phyloP scores from a whole-genome alignment of 2,797 vertebrate species.

The Clarias laeviceps region DNA sequence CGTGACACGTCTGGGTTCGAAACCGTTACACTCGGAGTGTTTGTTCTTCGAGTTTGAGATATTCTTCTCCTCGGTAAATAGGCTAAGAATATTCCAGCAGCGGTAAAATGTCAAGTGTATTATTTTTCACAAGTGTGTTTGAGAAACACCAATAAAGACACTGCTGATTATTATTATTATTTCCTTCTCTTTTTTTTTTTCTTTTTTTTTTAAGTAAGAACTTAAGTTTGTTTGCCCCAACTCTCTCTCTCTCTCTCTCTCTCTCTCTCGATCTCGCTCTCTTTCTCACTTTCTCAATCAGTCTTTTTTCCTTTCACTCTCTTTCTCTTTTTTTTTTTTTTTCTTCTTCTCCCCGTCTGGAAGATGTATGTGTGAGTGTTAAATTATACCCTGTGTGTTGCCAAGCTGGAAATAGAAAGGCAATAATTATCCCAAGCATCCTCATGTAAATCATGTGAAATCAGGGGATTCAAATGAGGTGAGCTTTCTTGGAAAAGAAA shows the following conservation, averaged over 20 bases:
- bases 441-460: constrained; percentile 64
- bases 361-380: constrained; percentile 56
- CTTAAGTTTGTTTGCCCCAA: constrained; percentile 48
- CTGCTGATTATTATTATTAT: neutral
- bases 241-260: constrained; percentile 13
- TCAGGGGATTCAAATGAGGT: constrained; percentile 58
- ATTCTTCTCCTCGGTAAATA: constrained; percentile 16
- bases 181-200: neutral
- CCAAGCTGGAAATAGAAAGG: constrained; percentile 64
- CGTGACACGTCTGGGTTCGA: neutral
- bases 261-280: constrained; percentile 2
- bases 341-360: constrained; percentile 6
- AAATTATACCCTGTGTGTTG: constrained; percentile 66
- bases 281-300: neutral
- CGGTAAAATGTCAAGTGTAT: constrained; percentile 37
- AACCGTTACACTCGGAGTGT: neutral
- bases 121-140: neutral
- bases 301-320: too few species aligned
- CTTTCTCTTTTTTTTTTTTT: neutral
- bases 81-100: neutral
- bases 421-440: constrained; percentile 65
- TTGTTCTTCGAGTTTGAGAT: neutral
- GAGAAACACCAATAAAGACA: neutral
- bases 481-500: constrained; percentile 48
- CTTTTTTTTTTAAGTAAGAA: constrained; percentile 32